Conservation (phyloP, 2,797 vertebrate species). For the Enteromius fasciolatus region DNA sequence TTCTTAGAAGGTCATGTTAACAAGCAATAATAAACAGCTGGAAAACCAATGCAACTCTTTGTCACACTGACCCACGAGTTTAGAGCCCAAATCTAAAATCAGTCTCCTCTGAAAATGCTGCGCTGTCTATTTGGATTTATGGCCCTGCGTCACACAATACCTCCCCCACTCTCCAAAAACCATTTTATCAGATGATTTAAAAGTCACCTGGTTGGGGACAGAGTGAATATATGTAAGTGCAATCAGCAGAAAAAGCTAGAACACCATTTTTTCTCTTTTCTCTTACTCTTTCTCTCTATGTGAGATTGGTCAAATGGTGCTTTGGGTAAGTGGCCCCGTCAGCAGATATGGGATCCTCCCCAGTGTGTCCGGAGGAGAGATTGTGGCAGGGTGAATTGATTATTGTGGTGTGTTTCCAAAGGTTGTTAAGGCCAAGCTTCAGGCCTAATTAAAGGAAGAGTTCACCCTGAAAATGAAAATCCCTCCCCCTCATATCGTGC, state of each 20-base stretch:
- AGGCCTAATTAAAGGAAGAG: constrained; percentile 29
- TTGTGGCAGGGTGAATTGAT: constrained; percentile 72
- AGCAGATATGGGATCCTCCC: constrained; percentile 69
- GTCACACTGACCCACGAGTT: not conserved
- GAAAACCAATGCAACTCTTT: not conserved
- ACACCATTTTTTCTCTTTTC: constrained; percentile 54
- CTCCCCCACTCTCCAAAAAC: constrained; percentile 3
- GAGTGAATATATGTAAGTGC: constrained; percentile 39
- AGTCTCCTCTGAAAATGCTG: constrained; percentile 10
- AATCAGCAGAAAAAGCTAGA: constrained; percentile 34
- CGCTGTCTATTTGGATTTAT: constrained; percentile 43
- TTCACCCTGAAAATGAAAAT: not conserved
- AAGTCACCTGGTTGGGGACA: constrained; percentile 38
- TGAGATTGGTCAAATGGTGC: constrained; percentile 43
- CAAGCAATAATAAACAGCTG: not conserved
- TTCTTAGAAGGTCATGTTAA: not conserved
- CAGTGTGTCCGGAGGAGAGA: constrained; percentile 63
- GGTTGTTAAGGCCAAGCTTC: constrained; percentile 54
- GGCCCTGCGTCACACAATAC: constrained; percentile 33
- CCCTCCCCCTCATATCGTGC: not conserved
- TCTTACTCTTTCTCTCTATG: constrained; percentile 52
- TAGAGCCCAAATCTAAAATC: not conserved
- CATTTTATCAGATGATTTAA: constrained; percentile 39
- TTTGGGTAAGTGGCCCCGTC: constrained; percentile 71
- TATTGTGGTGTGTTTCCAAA: constrained; percentile 65